Percentiles rank a stretch among this genome's conserved stretches.
These are phyloP conservation scores for Cyprinodon variegatus DNA, from an alignment of 2,113 vertebrate species.

Conservation along the genomic window DNA sequence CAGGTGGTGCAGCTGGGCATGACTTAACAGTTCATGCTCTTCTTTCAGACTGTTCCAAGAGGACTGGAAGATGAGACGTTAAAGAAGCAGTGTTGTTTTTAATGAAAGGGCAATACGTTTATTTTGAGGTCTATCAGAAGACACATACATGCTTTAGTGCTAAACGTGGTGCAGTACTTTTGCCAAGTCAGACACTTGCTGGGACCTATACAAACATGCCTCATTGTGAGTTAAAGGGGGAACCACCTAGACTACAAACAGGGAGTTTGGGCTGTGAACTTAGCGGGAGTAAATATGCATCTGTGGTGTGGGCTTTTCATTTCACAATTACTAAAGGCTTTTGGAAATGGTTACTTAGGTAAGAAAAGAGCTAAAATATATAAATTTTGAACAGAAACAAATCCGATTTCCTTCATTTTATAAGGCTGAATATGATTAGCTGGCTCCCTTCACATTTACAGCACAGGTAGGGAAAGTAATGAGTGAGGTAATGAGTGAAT, in stretches of 20 bases:
- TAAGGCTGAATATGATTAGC: neutral
- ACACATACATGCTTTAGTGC: neutral
- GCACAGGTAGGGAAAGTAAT: neutral
- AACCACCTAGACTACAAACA: neutral
- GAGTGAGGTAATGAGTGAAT: neutral
- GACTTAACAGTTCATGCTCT: conserved; percentile 84
- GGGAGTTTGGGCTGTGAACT: neutral
- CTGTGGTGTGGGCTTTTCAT: neutral
- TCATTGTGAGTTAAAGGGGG: neutral
- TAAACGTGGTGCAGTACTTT: neutral
- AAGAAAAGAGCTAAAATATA: neutral
- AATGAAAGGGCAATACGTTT: neutral
- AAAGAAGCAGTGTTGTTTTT: neutral
- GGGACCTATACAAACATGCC: neutral
- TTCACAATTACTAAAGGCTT: neutral
- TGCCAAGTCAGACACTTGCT: neutral
- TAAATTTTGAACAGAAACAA: neutral
- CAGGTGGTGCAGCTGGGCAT: conserved; percentile 89
- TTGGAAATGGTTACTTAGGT: neutral
- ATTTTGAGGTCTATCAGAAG: neutral
- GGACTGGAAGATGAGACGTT: conserved; percentile 74
- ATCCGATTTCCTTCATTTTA: neutral
- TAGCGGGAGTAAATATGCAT: neutral
- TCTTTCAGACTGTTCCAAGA: conserved; percentile 85
- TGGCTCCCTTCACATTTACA: neutral